These are phyloP conservation scores for Leptopilina syphax DNA, from an alignment of 2,888 invertebrate genomes.

Conservation along the genomic window DNA sequence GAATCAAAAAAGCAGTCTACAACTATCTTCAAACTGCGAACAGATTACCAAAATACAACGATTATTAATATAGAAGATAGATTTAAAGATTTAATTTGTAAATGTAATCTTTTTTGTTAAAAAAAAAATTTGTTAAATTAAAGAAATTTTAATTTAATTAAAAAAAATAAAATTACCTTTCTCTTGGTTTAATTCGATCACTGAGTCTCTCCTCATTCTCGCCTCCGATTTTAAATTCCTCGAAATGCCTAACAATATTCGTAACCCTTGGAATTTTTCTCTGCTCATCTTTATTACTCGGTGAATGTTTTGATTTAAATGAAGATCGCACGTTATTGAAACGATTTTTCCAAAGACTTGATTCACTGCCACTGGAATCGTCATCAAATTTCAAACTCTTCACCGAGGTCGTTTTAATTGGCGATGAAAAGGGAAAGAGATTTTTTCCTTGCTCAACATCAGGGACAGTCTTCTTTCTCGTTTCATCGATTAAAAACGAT, in stretches of 20 bases:
- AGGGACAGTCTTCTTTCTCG: slow-evolving; percentile 61
- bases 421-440: slow-evolving; percentile 58
- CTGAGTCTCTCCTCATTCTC: slow-evolving; percentile 63
- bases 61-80: too few species aligned
- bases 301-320: slow-evolving; percentile 56
- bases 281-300: slow-evolving; percentile 34
- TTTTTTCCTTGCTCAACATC: slow-evolving; percentile 57
- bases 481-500: slow-evolving; percentile 74
- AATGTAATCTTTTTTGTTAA: too few species aligned
- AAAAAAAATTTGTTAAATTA: too few species aligned
- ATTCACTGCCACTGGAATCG: slow-evolving; percentile 48
- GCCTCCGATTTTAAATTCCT: slow-evolving; percentile 75
- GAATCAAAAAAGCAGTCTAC: too few species aligned
- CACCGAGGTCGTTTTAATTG: slow-evolving; percentile 50
- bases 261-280: slow-evolving; percentile 65
- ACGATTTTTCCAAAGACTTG: slow-evolving; percentile 62
- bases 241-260: slow-evolving; percentile 74
- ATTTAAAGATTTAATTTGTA: too few species aligned
- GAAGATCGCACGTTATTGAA: slow-evolving; percentile 67
- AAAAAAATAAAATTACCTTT: slow-evolving; percentile 39
- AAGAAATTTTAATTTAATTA: too few species aligned
- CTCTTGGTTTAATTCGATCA: slow-evolving; percentile 42
- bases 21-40: too few species aligned
- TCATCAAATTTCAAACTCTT: slow-evolving; percentile 69
- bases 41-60: too few species aligned